Evolutionary conservation across 2,113 vertebrate species (phyloP), one percentile per base, ranked within the genome.

Genomic region (Albula goreensis): DNA sequence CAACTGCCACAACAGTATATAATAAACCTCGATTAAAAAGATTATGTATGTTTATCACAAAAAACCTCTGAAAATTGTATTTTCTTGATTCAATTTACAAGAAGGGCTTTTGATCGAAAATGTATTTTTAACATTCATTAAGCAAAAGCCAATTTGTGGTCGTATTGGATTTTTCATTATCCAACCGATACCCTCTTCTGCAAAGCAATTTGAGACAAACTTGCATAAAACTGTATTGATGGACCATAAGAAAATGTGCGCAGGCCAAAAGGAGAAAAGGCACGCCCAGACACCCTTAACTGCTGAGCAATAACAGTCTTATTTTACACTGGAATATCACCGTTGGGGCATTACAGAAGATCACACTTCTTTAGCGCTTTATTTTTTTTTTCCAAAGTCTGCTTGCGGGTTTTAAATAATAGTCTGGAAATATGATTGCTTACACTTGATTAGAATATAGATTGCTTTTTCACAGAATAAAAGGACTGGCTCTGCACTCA

Each of bases 381-480:
- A 31, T 31, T 22, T 8, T 74, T 74, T 74, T 22, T 74, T 41
- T 41, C 53, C 53, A 56, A 56, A 56, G 7, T 56, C 53, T 56
- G 53, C 53, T 56, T 56, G 6, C 70, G 31, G n/a, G 31, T 74
- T 74, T 74, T 74, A 74, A 74, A 74, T 74, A 74, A 74, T 74
- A 74, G 70, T 74, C 17, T 31, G 70, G 70, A 74, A 74, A 74
- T 74, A 74, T 74, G 70, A 74, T 74, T 74, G 70, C 70, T 74
- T 74, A 74, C 70, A 74, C 70, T 74, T 74, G 70, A 74, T 74
- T 74, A 74, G 70, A 74, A 74, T 74, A 74, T 74, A 74, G 70
- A 74, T 74, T 74, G 70, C 70, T 74, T 74, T 74, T 74, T 74
- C 31, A 31, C 70, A 74, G 70, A 74, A 74, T 74, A 31, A 22